Base-by-base conservation (phyloP, 2,888 invertebrate genomes). In the Pardosa pseudoannulata region DNA sequence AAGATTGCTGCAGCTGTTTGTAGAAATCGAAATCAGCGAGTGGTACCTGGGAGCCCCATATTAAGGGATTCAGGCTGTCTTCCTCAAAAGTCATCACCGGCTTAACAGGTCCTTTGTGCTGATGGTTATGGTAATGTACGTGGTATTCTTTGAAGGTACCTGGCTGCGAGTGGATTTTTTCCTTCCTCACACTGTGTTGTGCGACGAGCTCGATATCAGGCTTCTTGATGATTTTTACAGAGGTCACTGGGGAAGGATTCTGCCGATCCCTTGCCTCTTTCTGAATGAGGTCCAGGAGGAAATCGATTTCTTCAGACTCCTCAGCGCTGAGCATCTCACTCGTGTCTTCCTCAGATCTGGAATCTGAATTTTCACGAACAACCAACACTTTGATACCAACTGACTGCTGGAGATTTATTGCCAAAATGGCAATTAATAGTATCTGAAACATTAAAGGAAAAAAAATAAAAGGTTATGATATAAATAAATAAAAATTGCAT, bases 51-150 rank as follows among this genome's bases (percentile, higher is more conserved):
- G 78, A 56, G 1, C 73, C 73, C 78, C 71, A 79, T 0, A 68
- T 11, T 6, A 78, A 13, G 6, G 83, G 83, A 7, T 39, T 65
- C 5, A 85, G 19, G 13, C 46, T 36, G 9, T 75, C 76, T n/a
- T 85, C 78, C 2, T 56, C 36, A 2, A 65, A 62, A 5, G 27
- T 73, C n/a, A 85, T 28, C 1, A 65, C n/a, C 1, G 72, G 72
- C 11, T 73, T 73, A 13, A 65, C 56, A 1, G 62, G 39, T 16
- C 23, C 19, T 19, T 73, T 74, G 27, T 83, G 83, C 9, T 85
- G 83, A 9, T 85, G 83, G 32, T 67, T 85, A 29, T 85, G 83
- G 11, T 85, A 85, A 41, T 85, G 83, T 11, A 85, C 68, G 23
- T 85, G 83, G 39, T 78, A 85, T 62, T 85, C 83, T 36, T 83